Percentiles rank a stretch among this genome's conserved stretches.
Evolutionary conservation across 37 sponge, comb jelly and placozoan genomes (phyloP).

Genomic region (Aphrocallistes beatrix): DNA sequence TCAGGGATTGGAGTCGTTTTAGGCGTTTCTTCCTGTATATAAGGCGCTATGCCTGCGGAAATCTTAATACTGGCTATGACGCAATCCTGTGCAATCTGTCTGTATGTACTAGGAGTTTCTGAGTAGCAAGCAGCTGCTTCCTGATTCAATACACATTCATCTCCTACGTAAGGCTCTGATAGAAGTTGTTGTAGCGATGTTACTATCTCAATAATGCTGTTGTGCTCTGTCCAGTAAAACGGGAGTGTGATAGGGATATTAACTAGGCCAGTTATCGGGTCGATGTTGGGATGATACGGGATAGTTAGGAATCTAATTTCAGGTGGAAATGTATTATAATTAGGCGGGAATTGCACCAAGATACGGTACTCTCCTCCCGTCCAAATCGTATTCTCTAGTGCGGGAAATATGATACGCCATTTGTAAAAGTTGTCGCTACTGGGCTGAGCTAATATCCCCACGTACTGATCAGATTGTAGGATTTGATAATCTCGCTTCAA

Average conservation of each 20-base stretch:
- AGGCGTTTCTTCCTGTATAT: neutral
- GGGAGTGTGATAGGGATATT: neutral
- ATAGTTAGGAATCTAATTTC: slow-evolving; percentile 58
- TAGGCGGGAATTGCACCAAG: neutral
- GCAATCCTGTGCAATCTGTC: slow-evolving; percentile 78
- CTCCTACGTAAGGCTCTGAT: slow-evolving; percentile 44
- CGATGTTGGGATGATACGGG: slow-evolving; percentile 71
- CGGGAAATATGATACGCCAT: neutral
- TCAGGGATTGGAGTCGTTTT: neutral
- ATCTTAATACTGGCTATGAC: slow-evolving; percentile 63
- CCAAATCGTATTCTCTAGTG: neutral
- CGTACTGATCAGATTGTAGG: neutral
- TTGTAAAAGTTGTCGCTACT: neutral
- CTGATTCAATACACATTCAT: slow-evolving; percentile 31
- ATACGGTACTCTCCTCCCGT: slow-evolving; percentile 10
- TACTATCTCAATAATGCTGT: neutral
- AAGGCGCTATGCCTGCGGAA: slow-evolving; percentile 10
- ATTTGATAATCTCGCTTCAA: neutral
- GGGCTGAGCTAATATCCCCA: neutral
- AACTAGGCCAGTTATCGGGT: neutral
- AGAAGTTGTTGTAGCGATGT: slow-evolving; percentile 31
- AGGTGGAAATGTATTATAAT: slow-evolving; percentile 59
- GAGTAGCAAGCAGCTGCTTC: slow-evolving; percentile 38
- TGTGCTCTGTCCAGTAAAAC: neutral
- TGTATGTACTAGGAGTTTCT: slow-evolving; percentile 56